Percentiles rank a stretch among this genome's conserved stretches.
Conservation (phyloP, 2,113 vertebrate genomes). For the Poecile atricapillus region DNA sequence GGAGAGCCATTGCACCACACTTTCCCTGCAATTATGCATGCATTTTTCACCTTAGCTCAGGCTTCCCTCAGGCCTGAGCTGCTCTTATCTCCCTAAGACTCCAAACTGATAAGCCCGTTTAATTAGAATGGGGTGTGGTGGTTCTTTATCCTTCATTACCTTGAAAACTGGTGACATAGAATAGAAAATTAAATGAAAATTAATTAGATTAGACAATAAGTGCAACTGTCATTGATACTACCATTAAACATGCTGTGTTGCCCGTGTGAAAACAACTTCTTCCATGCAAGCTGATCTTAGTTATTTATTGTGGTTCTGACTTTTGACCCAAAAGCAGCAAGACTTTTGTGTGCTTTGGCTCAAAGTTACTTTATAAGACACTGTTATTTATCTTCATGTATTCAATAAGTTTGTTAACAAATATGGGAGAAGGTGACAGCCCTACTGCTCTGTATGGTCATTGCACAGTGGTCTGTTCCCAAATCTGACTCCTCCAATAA, state of each 20-base stretch:
- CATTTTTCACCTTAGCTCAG: background rate
- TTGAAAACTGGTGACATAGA: background rate
- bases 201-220: background rate
- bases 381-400: background rate
- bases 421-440: background rate
- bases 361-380: background rate
- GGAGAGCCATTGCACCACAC: background rate
- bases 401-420: background rate
- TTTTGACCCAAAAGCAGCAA: background rate
- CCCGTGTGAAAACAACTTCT: background rate
- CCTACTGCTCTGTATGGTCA: background rate
- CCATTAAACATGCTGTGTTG: background rate
- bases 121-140: background rate
- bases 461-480: background rate
- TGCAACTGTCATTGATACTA: background rate
- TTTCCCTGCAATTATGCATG: background rate
- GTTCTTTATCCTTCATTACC: background rate
- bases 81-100: background rate
- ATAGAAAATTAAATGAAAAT: background rate
- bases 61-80: background rate
- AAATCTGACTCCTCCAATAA: background rate
- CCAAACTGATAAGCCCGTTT: constrained; percentile 2
- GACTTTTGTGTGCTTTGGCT: background rate
- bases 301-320: background rate
- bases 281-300: background rate